Conservation (phyloP, 2,797 vertebrate genomes). For the Acropternis orthonyx region DNA sequence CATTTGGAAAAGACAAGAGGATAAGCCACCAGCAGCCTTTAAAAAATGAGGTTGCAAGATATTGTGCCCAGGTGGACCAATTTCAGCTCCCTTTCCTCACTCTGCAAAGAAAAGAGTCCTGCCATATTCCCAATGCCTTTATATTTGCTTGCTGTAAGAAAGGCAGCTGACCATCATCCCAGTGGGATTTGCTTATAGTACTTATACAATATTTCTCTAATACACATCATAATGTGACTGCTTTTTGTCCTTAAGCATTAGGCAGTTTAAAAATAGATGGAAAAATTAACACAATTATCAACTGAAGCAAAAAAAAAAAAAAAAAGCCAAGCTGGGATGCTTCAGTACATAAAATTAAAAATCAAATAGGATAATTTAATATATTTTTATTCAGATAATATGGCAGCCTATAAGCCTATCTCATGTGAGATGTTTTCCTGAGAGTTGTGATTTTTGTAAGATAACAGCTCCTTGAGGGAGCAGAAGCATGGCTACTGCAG, state of each 20-base stretch:
- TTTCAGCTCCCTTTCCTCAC: not conserved
- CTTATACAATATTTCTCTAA: not conserved
- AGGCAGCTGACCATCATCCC: not conserved
- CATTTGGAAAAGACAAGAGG: not conserved
- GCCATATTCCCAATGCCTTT: not conserved
- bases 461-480: not conserved
- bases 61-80: not conserved
- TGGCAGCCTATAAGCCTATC: not conserved
- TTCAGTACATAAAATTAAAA: not conserved
- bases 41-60: not conserved
- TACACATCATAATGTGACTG: not conserved
- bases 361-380: not conserved
- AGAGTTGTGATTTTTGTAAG: not conserved
- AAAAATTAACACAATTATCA: constrained; percentile 4
- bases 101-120: not conserved
- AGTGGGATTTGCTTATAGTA: not conserved
- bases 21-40: not conserved
- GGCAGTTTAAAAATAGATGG: not conserved
- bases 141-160: not conserved
- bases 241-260: not conserved
- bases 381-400: not conserved
- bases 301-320: not conserved
- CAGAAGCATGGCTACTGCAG: not conserved
- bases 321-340: not conserved
- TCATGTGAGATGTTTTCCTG: not conserved